Conservation (phyloP, 2,888 invertebrate species). For the Drosophila picticornis region DNA sequence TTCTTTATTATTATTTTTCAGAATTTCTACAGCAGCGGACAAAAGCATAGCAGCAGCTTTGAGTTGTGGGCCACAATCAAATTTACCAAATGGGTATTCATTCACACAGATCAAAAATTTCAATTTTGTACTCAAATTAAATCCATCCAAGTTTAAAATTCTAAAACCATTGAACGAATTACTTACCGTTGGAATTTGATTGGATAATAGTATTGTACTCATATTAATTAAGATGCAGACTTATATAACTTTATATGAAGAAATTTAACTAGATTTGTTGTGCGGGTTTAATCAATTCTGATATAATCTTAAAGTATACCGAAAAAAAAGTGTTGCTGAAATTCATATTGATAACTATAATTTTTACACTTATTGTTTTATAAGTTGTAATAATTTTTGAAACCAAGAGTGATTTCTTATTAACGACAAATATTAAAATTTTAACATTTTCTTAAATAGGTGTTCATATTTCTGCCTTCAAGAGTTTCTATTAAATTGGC, state of each 20-base stretch:
- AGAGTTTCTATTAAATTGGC: constrained; percentile 21
- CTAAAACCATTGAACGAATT: no score
- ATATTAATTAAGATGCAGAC: no score
- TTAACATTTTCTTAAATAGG: not conserved
- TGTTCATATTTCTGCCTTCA: no score
- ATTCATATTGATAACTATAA: not conserved
- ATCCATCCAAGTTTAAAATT: no score
- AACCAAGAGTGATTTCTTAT: not conserved
- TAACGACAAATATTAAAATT: not conserved
- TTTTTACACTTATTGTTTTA: not conserved
- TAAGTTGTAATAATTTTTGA: not conserved
- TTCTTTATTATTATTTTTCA: constrained; percentile 73
- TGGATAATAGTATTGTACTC: no score
- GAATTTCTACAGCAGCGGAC: constrained; percentile 43
- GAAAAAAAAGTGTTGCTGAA: not conserved
- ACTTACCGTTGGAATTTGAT: no score
- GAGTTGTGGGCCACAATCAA: not conserved
- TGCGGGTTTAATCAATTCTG: no score
- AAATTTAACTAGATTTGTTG: no score
- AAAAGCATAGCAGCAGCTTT: constrained; percentile 18
- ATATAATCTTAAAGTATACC: not conserved
- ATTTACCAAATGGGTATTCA: not conserved
- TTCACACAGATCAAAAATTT: not conserved
- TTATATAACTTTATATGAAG: no score
- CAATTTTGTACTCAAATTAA: no score